Evolutionary conservation across 2,888 invertebrate species (phyloP).

Genomic region (Operophtera brumata): DNA sequence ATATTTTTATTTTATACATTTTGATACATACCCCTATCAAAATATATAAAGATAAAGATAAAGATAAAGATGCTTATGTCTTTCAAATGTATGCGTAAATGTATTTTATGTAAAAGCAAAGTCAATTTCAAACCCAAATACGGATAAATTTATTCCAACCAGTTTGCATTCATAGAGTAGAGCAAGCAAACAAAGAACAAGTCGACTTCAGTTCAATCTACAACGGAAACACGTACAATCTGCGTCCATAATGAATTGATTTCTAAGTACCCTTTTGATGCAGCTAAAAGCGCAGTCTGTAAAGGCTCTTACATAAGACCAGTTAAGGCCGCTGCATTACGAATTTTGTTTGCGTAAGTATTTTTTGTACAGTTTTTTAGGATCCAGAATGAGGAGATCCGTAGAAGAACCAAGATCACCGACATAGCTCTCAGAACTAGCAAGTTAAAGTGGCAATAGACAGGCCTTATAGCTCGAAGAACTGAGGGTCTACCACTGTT

Average conservation of each 20-base stretch:
- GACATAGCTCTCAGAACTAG: too few species aligned
- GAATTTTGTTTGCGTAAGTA: background rate
- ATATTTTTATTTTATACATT: too few species aligned
- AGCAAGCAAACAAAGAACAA: constrained; percentile 3
- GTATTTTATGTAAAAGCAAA: background rate
- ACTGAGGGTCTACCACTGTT: too few species aligned
- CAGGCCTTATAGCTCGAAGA: too few species aligned
- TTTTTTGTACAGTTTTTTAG: too few species aligned
- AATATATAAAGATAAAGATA: too few species aligned
- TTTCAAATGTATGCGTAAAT: too few species aligned
- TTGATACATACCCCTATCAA: too few species aligned
- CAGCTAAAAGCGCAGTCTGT: constrained; percentile 18
- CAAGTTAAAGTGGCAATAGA: too few species aligned
- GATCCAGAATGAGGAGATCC: too few species aligned
- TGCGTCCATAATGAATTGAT: constrained; percentile 25
- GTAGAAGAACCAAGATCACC: too few species aligned
- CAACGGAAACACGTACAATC: constrained; percentile 36
- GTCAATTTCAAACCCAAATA: background rate
- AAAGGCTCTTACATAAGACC: constrained; percentile 2
- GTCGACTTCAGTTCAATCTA: constrained; percentile 21
- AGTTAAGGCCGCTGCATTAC: background rate
- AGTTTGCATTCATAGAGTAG: background rate
- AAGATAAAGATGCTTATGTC: too few species aligned
- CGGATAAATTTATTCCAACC: background rate
- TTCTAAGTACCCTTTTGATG: constrained; percentile 38